phyloP scores from a whole-genome alignment of 2,797 vertebrate species.

The Catamblyrhynchus diadema region DNA sequence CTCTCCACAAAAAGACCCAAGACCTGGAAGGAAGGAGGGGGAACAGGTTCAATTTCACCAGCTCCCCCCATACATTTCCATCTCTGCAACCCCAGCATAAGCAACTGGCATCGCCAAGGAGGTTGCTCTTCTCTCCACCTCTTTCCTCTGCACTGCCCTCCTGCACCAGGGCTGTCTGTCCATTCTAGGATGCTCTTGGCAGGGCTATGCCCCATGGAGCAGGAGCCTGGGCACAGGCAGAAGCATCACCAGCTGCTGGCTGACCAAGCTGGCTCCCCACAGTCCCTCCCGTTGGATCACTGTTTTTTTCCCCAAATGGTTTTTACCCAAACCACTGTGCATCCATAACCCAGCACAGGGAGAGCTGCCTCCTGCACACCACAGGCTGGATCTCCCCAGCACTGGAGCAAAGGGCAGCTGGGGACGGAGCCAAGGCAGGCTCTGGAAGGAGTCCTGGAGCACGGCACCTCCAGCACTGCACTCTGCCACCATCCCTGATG shows the following conservation, averaged over 20 bases:
- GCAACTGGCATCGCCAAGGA: background rate
- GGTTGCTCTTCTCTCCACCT: background rate
- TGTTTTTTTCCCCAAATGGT: fast-evolving
- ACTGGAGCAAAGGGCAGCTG: background rate
- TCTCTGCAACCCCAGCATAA: background rate
- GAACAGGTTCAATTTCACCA: background rate
- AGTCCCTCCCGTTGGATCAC: background rate
- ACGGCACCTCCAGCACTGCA: background rate
- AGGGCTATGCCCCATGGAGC: background rate
- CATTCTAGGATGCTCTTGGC: fast-evolving
- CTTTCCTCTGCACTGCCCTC: background rate
- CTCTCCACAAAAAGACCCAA: background rate
- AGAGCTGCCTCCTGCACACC: background rate
- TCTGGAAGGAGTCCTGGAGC: background rate
- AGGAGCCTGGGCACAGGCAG: background rate
- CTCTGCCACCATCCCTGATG: background rate
- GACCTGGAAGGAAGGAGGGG: background rate
- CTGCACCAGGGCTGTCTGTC: fast-evolving
- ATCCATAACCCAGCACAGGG: background rate
- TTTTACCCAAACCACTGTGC: background rate
- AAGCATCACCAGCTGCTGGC: fast-evolving
- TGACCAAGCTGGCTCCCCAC: fast-evolving
- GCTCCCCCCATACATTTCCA: fast-evolving
- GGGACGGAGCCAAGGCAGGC: fast-evolving
- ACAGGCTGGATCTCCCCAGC: background rate